phyloP scores from a whole-genome alignment of 2,888 invertebrate genomes.

The Trachelus iudaicus region DNA sequence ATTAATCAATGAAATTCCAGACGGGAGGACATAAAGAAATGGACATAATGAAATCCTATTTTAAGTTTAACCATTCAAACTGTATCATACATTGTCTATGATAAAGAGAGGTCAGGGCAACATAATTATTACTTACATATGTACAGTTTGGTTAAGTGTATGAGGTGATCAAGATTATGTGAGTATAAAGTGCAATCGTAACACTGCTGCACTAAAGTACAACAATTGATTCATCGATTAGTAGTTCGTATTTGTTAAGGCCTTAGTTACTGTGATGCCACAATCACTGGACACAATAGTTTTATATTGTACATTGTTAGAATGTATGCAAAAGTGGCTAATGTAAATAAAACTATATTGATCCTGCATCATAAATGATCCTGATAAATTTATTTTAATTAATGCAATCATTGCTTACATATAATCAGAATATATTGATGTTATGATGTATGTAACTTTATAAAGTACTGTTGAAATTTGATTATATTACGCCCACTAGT shows the following conservation, averaged over 20 bases:
- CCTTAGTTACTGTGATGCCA: neutral
- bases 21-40: neutral
- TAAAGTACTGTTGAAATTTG: neutral
- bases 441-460: neutral
- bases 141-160: neutral
- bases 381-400: slow-evolving; percentile 1
- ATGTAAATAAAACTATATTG: slow-evolving; percentile 5
- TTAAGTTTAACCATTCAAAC: neutral
- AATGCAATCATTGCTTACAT: neutral
- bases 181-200: slow-evolving; percentile 1
- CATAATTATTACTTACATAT: neutral
- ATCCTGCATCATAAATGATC: neutral
- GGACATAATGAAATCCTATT: neutral
- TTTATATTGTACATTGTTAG: slow-evolving; percentile 23
- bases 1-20: neutral
- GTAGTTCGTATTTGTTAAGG: neutral
- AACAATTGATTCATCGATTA: neutral
- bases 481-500: neutral
- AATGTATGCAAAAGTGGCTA: slow-evolving; percentile 12
- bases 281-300: slow-evolving; percentile 4
- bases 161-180: neutral
- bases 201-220: slow-evolving; percentile 1
- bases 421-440: neutral
- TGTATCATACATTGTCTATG: neutral
- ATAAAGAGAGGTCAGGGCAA: neutral